Evolutionary conservation across 1,140 invertebrate genomes (phyloP), one percentile per base, ranked within the genome.

Genomic region (Patella vulgata): DNA sequence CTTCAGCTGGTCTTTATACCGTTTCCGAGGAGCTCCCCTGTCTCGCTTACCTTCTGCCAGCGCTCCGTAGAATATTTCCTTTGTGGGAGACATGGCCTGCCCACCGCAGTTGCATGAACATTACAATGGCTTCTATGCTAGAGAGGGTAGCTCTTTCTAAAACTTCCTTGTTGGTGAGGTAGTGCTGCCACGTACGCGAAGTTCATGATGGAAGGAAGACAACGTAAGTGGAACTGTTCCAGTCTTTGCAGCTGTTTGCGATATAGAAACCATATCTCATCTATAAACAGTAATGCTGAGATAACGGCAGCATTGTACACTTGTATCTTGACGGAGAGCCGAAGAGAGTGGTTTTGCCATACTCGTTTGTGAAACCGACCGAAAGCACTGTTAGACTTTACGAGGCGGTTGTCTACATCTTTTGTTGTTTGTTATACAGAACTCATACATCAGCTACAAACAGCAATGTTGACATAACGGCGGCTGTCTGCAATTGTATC

Each of bases 231-330:
- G 48, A 67, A 72, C 0, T 33, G 17, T 5, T 72, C 50, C 21
- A 71, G 59, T 28, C 46, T 31, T 14, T 33, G 21, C 30, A 43
- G 53, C 11, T 71, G 56, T n/a, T 46, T 39, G 17, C 17, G 39
- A 59, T 65, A 54, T 5, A 50, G 23, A 21, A 51, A 63, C 51
- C 64, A 68, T 14, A 61, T 55, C 28, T 67, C 67, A 42, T 52
- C 47, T 3, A 31, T 50, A 19, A 46, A 70, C n/a, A 67, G 46
- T 14, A 66, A 58, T 21, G 51, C 57, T 25, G 51, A 56, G 4
- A 69, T 11, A 14, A 66, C 57, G 17, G 39, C 19, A 1, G 63
- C 63, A 30, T 46, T 27, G 51, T 69, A 66, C 3, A 66, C 57
- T 36, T 42, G 56, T 12, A 59, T 51, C 43, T 61, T 47, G 17